Evolutionary conservation across 2,113 vertebrate genomes (phyloP).

Genomic region (Brachirus orientalis): DNA sequence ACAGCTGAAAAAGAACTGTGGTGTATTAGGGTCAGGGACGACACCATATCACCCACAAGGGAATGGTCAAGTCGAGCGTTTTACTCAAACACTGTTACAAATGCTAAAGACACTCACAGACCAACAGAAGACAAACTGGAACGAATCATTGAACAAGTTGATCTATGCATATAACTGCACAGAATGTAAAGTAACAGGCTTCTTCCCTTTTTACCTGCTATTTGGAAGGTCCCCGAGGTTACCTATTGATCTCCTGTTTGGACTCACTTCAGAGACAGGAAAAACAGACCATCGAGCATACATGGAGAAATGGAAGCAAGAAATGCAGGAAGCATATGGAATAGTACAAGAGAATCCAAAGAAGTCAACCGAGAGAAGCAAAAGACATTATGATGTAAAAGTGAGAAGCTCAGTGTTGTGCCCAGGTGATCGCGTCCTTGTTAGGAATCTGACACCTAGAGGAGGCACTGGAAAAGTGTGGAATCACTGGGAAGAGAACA

Average conservation of each 20-base stretch:
- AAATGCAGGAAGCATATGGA: conserved; percentile 13
- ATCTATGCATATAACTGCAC: conserved; percentile 19
- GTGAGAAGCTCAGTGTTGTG: neutral
- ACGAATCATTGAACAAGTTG: conserved; percentile 13
- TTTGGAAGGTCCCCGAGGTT: conserved; percentile 7
- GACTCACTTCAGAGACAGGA: neutral
- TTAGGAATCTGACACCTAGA: conserved; percentile 9
- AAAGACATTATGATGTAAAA: conserved; percentile 16
- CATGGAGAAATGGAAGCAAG: neutral
- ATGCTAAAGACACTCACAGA: conserved; percentile 30
- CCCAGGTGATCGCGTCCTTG: neutral
- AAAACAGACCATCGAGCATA: neutral
- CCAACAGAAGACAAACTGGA: conserved; percentile 11
- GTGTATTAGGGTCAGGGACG: too few relatives aligned
- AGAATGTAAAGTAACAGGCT: conserved; percentile 20
- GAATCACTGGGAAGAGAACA: conserved; percentile 30
- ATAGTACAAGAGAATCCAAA: neutral
- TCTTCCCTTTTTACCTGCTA: conserved; percentile 29
- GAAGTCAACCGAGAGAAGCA: conserved; percentile 3
- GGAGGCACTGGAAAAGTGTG: conserved; percentile 8
- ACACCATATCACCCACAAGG: too few relatives aligned
- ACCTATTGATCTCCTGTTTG: conserved; percentile 17
- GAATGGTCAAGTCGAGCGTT: too few relatives aligned
- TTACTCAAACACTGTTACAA: conserved; percentile 15
- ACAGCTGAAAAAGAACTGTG: conserved; percentile 5